These are phyloP conservation scores for Botia kubotai DNA, from an alignment of 2,797 vertebrate species.

Conservation along the genomic window DNA sequence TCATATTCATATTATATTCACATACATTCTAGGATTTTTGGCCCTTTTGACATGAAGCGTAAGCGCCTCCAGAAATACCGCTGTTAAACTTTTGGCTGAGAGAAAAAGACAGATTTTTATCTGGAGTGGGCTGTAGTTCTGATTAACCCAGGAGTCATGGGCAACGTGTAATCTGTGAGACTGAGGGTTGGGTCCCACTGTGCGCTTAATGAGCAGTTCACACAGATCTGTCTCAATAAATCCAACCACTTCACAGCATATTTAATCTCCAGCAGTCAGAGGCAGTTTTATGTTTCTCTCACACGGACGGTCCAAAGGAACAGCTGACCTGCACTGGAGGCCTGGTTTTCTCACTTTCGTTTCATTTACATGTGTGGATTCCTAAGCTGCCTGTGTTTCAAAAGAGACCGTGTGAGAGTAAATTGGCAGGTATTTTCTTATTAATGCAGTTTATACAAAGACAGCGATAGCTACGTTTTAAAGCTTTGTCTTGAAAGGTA, in stretches of 20 bases:
- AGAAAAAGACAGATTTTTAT: slow-evolving; percentile 33
- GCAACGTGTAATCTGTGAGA: slow-evolving; percentile 46
- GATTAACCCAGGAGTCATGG: slow-evolving; percentile 53
- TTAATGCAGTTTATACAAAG: background rate
- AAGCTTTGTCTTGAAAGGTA: background rate
- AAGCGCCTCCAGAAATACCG: slow-evolving; percentile 7
- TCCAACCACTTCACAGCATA: slow-evolving; percentile 64
- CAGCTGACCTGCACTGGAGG: background rate
- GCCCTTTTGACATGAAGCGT: slow-evolving; percentile 4
- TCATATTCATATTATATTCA: background rate
- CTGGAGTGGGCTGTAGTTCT: slow-evolving; percentile 39
- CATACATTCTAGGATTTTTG: background rate
- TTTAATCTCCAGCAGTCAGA: slow-evolving; percentile 50
- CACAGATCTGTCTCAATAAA: slow-evolving; percentile 66
- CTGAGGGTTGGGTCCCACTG: slow-evolving; percentile 65
- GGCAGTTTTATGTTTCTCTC: slow-evolving; percentile 32
- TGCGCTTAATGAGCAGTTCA: slow-evolving; percentile 74
- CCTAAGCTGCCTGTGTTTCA: background rate
- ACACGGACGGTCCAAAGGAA: background rate
- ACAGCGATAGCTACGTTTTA: background rate
- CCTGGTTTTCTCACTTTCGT: slow-evolving; percentile 7
- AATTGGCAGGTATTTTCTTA: background rate
- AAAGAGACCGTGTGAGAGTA: background rate
- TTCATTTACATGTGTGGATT: background rate
- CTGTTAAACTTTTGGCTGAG: slow-evolving; percentile 20